A percentile compares a stretch with the other conserved stretches of the same genome.
Conservation (phyloP, 2,797 vertebrate genomes). For the Morelia viridis region DNA sequence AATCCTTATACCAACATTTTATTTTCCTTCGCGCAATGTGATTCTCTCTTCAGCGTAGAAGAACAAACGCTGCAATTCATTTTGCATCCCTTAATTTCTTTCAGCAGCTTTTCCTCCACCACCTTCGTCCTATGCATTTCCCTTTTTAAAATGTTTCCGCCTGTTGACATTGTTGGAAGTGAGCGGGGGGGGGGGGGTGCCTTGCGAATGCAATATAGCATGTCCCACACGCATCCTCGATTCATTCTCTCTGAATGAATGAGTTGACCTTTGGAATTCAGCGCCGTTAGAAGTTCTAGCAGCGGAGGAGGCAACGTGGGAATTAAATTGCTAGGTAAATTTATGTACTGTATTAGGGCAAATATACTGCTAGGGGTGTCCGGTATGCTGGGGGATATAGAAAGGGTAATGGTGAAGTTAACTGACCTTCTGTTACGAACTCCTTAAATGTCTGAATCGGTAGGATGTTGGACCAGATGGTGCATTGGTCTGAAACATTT, state of each 20-base stretch:
- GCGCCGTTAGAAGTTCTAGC: background rate
- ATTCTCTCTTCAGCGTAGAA: background rate
- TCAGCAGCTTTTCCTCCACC: background rate
- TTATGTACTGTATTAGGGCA: background rate
- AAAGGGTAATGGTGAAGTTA: background rate
- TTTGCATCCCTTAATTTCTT: constrained; percentile 27
- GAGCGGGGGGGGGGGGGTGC: background rate
- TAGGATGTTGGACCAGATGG: background rate
- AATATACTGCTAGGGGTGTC: background rate
- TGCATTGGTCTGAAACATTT: background rate
- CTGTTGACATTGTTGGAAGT: background rate
- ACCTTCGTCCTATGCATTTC: background rate
- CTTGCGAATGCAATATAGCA: background rate
- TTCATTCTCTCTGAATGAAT: background rate
- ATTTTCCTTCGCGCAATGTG: fast-evolving
- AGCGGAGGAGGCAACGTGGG: background rate
- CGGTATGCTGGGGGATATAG: background rate
- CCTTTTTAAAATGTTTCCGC: background rate
- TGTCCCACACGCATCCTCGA: background rate
- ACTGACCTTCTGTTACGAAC: background rate
- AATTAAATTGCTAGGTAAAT: background rate
- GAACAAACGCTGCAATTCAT: fast-evolving
- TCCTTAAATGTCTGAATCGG: background rate
- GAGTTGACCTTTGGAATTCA: background rate
- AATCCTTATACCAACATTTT: background rate